Percentiles rank a stretch among this genome's conserved stretches.
Evolutionary conservation across 2,797 vertebrate genomes (phyloP).

Genomic region (Channallabes apus): DNA sequence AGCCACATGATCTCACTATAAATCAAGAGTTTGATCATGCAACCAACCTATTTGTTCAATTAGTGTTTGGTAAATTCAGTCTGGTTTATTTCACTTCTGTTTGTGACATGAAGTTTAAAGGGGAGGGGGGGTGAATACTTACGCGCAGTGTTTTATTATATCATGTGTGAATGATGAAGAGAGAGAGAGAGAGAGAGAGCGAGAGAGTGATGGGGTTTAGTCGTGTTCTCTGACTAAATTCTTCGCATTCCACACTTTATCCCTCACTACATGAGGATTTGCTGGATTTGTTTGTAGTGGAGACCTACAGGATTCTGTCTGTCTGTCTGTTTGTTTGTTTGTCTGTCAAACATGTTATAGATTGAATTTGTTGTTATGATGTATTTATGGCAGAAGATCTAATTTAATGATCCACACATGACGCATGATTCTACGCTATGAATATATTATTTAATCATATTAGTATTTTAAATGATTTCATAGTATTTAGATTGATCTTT

Average conservation of each 20-base stretch:
- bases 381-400: neutral
- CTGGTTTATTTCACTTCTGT: neutral
- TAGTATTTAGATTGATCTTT: neutral
- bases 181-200: neutral
- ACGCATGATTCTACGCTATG: neutral
- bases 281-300: slow-evolving; percentile 9
- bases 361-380: neutral
- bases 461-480: neutral
- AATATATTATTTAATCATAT: neutral
- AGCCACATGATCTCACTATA: neutral
- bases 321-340: neutral
- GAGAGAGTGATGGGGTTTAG: neutral
- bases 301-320: slow-evolving; percentile 1
- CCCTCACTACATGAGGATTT: neutral
- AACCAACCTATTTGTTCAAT: neutral
- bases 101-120: neutral
- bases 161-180: too few species aligned
- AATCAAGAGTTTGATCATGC: neutral
- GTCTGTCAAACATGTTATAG: neutral
- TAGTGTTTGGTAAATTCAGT: neutral
- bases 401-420: neutral
- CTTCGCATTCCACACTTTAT: slow-evolving; percentile 40
- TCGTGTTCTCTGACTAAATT: slow-evolving; percentile 22
- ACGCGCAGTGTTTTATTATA: neutral
- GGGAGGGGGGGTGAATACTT: neutral